These are phyloP conservation scores for Epinephelus malabaricus DNA, from an alignment of 2,797 vertebrate species.

Conservation along the genomic window DNA sequence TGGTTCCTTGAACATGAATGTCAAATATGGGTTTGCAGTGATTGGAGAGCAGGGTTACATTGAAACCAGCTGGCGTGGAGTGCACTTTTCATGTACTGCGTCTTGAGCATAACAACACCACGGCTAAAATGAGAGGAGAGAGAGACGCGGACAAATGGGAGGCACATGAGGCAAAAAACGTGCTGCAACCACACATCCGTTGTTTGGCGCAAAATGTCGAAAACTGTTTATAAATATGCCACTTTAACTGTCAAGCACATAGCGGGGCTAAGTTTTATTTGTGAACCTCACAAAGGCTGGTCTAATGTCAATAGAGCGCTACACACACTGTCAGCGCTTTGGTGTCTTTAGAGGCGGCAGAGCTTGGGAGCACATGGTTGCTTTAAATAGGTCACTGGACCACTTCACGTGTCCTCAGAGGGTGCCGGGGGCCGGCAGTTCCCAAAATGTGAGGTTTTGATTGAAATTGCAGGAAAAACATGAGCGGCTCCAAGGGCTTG, in stretches of 20 bases:
- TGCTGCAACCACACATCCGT: constrained; percentile 73
- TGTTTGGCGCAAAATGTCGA: constrained; percentile 70
- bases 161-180: constrained; percentile 76
- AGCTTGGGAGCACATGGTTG: constrained; percentile 75
- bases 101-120: constrained; percentile 57
- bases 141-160: constrained; percentile 52
- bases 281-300: constrained; percentile 72
- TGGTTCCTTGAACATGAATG: constrained; percentile 58
- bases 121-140: constrained; percentile 61
- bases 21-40: constrained; percentile 73
- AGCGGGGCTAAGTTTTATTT: constrained; percentile 70
- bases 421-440: constrained; percentile 62
- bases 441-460: constrained; percentile 76
- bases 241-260: constrained; percentile 73
- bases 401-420: constrained; percentile 82
- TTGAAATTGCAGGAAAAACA: constrained; percentile 84
- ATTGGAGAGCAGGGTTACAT: constrained; percentile 69
- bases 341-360: constrained; percentile 60
- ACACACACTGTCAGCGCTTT: constrained; percentile 66
- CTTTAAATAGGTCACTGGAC: constrained; percentile 85
- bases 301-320: constrained; percentile 71
- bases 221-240: constrained; percentile 81
- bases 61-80: constrained; percentile 71
- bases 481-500: constrained; percentile 70
- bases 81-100: constrained; percentile 62